Conservation (phyloP, 2,888 invertebrate genomes). For the Zonitis immaculata region DNA sequence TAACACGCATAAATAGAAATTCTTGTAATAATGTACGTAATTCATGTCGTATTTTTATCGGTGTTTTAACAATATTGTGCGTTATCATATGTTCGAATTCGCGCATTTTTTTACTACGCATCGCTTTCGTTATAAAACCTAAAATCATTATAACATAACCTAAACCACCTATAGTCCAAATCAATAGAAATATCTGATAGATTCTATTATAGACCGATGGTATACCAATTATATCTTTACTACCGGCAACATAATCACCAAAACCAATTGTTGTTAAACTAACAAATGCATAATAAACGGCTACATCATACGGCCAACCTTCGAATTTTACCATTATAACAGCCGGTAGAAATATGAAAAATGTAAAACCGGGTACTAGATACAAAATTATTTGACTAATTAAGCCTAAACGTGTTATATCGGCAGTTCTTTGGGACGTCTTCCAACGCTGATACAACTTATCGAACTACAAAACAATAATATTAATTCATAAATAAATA, state of each 20-base stretch:
- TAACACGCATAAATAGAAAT: slow-evolving; percentile 75
- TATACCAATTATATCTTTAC: slow-evolving; percentile 50
- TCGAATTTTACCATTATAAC: slow-evolving; percentile 80
- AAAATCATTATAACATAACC: slow-evolving; percentile 89
- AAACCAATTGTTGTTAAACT: slow-evolving; percentile 87
- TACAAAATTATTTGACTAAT: slow-evolving; percentile 77
- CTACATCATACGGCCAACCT: slow-evolving; percentile 78
- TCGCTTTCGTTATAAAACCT: slow-evolving; percentile 74
- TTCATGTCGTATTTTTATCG: slow-evolving; percentile 63
- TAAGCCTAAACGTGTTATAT: slow-evolving; percentile 65
- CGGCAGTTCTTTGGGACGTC: slow-evolving; percentile 60
- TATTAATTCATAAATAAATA: too few relatives aligned
- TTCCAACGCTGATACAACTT: slow-evolving; percentile 78
- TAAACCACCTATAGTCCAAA: slow-evolving; percentile 89
- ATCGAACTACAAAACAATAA: slow-evolving; percentile 58
- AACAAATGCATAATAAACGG: slow-evolving; percentile 84
- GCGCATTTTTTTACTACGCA: slow-evolving; percentile 70
- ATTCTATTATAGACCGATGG: slow-evolving; percentile 60
- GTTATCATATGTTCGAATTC: slow-evolving; percentile 73
- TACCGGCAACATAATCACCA: slow-evolving; percentile 88
- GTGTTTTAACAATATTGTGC: slow-evolving; percentile 71
- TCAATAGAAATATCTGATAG: slow-evolving; percentile 76
- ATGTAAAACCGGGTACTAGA: slow-evolving; percentile 80
- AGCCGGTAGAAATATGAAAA: slow-evolving; percentile 83
- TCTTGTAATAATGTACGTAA: slow-evolving; percentile 51